Conservation (phyloP, 2,113 vertebrate species). For the Charadrius vociferus region DNA sequence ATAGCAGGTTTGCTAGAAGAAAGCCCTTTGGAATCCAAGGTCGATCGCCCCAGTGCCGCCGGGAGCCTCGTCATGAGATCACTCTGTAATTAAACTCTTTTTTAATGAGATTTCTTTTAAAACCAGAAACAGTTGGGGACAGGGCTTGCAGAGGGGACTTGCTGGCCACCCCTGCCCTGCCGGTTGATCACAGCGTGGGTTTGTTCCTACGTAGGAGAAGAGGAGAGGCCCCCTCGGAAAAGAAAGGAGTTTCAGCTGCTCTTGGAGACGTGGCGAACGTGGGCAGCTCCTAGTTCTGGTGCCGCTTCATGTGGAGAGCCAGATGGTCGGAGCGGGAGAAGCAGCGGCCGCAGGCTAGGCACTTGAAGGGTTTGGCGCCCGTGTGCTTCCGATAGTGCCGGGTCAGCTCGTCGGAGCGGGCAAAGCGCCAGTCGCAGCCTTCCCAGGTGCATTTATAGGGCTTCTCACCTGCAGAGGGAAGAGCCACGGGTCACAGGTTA, state of each 20-base stretch:
- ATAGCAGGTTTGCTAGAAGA: not conserved
- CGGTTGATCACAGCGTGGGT: not conserved
- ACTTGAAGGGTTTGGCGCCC: slow-evolving; percentile 89
- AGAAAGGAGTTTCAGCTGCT: not conserved
- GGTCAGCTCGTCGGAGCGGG: slow-evolving; percentile 88
- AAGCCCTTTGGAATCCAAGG: not conserved
- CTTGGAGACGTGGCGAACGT: not conserved
- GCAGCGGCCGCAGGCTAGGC: slow-evolving; percentile 84
- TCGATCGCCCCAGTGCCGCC: accelerated
- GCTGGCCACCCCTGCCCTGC: not conserved
- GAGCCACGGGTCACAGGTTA: not conserved
- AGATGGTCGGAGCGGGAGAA: slow-evolving; percentile 91
- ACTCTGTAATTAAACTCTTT: not conserved
- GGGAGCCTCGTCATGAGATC: not conserved
- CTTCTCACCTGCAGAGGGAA: slow-evolving; percentile 70
- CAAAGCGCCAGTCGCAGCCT: slow-evolving; percentile 87
- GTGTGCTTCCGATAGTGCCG: slow-evolving; percentile 90
- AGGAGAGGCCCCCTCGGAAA: not conserved
- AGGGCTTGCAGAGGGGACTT: not conserved
- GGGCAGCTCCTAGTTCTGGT: slow-evolving; percentile 79
- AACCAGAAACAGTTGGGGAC: not conserved
- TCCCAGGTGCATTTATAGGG: slow-evolving; percentile 81
- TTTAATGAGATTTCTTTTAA: not conserved
- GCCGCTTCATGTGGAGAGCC: slow-evolving; percentile 90
- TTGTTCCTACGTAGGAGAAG: not conserved